Evolutionary conservation across 1,140 invertebrate genomes (phyloP).

Genomic region (Procambarus clarkii): DNA sequence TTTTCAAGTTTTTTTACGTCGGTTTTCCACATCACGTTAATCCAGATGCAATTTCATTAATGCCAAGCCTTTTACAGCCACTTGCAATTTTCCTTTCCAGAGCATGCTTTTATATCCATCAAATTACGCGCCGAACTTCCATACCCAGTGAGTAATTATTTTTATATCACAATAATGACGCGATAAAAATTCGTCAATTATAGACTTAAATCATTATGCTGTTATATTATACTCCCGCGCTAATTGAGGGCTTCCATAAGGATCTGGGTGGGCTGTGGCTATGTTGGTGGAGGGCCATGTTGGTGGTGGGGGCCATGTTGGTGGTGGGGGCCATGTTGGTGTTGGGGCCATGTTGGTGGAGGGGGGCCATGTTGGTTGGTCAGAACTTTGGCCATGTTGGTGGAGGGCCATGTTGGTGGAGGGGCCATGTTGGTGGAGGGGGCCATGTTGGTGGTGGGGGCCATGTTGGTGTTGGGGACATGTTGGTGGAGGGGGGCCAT

Average conservation of each 20-base stretch:
- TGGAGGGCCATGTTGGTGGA: too few relatives aligned
- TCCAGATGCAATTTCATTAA: constrained; percentile 48
- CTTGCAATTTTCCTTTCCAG: constrained; percentile 46
- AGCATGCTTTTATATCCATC: constrained; percentile 45
- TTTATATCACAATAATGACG: constrained; percentile 51
- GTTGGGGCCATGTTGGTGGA: too few relatives aligned
- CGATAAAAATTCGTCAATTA: constrained; percentile 55
- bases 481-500: background rate
- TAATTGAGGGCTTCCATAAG: constrained; percentile 41
- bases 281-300: background rate
- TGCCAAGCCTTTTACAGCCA: constrained; percentile 35
- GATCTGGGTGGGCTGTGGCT: background rate
- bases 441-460: too few relatives aligned
- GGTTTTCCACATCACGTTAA: constrained; percentile 22
- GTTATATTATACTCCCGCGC: constrained; percentile 17
- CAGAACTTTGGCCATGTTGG: too few relatives aligned
- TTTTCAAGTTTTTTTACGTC: background rate
- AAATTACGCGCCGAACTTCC: constrained; percentile 32
- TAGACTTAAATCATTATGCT: constrained; percentile 53
- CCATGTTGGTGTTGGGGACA: background rate
- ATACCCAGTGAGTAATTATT: constrained; percentile 45
- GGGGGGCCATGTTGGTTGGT: too few relatives aligned
- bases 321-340: too few relatives aligned
- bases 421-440: too few relatives aligned
- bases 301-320: background rate